Percentiles rank a stretch among this genome's conserved stretches.
phyloP scores from a whole-genome alignment of 2,113 vertebrate genomes.

The Hylia prasina region DNA sequence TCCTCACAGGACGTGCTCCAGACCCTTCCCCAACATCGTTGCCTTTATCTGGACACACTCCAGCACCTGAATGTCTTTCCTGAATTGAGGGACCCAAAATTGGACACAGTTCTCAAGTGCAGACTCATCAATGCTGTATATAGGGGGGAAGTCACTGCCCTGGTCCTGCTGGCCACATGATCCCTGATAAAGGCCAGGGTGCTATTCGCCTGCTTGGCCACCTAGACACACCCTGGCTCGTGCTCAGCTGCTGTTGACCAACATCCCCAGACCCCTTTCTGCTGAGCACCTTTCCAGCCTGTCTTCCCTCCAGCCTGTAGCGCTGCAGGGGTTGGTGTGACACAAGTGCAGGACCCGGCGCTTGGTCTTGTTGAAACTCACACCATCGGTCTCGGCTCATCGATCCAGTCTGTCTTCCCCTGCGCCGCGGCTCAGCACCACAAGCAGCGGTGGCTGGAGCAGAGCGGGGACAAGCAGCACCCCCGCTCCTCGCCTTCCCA shows the following conservation, averaged over 20 bases:
- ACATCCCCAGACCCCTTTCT: background rate
- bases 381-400: background rate
- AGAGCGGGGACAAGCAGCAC: background rate
- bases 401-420: background rate
- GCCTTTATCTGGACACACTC: background rate
- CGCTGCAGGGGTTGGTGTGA: background rate
- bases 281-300: background rate
- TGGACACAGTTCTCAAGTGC: background rate
- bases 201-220: background rate
- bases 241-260: background rate
- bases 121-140: background rate
- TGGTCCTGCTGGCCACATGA: background rate
- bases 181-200: background rate
- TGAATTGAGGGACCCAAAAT: background rate
- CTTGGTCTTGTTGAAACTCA: background rate
- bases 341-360: background rate
- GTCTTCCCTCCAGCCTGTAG: background rate
- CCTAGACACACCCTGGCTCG: background rate
- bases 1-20: background rate
- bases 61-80: background rate
- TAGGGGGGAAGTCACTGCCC: background rate
- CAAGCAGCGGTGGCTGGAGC: background rate
- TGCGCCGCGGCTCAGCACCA: no score
- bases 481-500: background rate
- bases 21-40: accelerated